Evolutionary conservation across 2,113 vertebrate species (phyloP).

Genomic region (Gopherus flavomarginatus): DNA sequence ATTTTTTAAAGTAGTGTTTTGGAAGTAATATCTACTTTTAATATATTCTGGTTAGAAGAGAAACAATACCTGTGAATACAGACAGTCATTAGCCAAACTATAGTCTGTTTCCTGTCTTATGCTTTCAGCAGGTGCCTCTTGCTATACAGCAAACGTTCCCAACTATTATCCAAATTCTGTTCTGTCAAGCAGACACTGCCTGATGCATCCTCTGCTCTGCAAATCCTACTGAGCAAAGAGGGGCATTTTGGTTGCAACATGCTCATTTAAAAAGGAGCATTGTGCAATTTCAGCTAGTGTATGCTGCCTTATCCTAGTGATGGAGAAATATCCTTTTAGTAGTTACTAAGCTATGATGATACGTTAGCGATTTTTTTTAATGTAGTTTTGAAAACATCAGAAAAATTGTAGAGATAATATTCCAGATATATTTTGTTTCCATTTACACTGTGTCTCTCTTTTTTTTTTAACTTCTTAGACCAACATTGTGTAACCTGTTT

Average conservation of each 20-base stretch:
- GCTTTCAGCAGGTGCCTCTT: background rate
- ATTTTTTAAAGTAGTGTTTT: too few species aligned
- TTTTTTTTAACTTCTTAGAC: background rate
- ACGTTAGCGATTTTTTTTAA: background rate
- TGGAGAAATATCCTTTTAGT: background rate
- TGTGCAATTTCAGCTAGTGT: background rate
- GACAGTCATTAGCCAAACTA: background rate
- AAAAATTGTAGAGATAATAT: background rate
- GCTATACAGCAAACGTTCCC: background rate
- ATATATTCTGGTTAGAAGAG: background rate
- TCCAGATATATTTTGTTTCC: background rate
- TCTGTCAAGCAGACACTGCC: background rate
- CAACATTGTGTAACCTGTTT: background rate
- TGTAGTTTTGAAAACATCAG: background rate
- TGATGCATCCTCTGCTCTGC: background rate
- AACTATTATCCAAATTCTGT: background rate
- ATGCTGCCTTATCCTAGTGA: background rate
- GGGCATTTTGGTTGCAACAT: background rate
- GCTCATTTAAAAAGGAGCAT: background rate
- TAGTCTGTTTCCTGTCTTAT: background rate
- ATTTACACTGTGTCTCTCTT: background rate
- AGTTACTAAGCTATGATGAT: background rate
- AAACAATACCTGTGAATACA: background rate
- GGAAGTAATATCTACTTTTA: too few species aligned
- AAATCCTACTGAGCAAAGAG: background rate